A percentile compares a stretch with the other conserved stretches of the same genome.
Evolutionary conservation across 2,797 vertebrate genomes (phyloP).

Genomic region (Eutrigla gurnardus): DNA sequence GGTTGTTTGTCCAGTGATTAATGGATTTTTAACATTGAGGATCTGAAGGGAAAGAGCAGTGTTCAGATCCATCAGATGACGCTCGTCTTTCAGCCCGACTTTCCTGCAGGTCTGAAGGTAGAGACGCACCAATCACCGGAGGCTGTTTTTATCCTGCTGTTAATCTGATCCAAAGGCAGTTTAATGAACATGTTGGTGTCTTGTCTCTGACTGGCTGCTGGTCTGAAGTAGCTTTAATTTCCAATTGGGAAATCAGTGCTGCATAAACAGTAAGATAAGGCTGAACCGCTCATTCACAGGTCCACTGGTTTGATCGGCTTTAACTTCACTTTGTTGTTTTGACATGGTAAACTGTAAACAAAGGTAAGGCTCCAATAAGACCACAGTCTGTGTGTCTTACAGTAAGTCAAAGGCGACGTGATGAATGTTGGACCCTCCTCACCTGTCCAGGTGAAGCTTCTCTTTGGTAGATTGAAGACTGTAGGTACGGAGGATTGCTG

Average conservation of each 20-base stretch:
- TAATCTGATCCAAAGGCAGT: neutral
- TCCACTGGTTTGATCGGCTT: neutral
- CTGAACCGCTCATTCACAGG: no score
- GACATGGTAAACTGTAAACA: slow-evolving; percentile 20
- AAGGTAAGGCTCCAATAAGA: rapidly evolving
- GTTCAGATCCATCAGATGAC: neutral
- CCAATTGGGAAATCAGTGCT: no score
- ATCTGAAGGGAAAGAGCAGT: slow-evolving; percentile 6
- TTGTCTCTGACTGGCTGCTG: neutral
- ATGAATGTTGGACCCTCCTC: neutral
- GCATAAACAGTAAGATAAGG: neutral
- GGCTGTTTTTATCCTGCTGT: neutral
- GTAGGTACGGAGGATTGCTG: neutral
- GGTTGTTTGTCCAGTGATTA: neutral
- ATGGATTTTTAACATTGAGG: neutral
- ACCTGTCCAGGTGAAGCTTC: neutral
- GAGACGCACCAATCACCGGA: neutral
- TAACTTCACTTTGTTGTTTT: neutral
- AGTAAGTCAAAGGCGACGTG: neutral
- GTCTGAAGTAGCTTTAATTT: neutral
- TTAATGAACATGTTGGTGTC: no score
- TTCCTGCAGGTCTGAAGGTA: neutral
- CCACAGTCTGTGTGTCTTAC: neutral
- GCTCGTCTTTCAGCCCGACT: neutral
- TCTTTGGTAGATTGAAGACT: slow-evolving; percentile 24